Evolutionary conservation across 2,797 vertebrate genomes (phyloP).

Genomic region (Cercopithecus neglectus): DNA sequence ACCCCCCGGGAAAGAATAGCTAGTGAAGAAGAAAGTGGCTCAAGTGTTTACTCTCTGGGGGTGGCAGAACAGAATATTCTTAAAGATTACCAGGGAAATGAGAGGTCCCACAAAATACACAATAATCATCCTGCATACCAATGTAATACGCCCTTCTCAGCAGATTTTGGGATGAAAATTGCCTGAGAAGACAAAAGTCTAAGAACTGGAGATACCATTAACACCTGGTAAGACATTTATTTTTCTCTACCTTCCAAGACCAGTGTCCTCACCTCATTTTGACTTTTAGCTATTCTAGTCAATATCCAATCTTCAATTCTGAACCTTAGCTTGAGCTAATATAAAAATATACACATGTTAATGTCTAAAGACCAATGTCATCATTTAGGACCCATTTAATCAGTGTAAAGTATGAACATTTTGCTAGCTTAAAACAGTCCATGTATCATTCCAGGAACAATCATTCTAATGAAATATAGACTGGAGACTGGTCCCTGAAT

Average conservation of each 20-base stretch:
- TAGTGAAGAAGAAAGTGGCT: not conserved
- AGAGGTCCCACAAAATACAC: not conserved
- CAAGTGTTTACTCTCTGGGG: not conserved
- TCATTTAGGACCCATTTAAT: slow-evolving; percentile 8
- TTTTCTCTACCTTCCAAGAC: not conserved
- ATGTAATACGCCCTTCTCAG: not conserved
- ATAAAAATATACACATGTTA: slow-evolving; percentile 22
- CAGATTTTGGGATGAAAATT: not conserved
- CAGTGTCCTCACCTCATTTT: not conserved
- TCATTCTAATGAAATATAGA: not conserved
- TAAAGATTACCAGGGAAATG: not conserved
- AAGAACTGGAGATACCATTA: not conserved
- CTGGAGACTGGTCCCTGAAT: slow-evolving; percentile 20
- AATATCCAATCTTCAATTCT: not conserved
- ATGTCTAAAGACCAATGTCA: not conserved
- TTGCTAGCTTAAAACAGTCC: slow-evolving; percentile 27
- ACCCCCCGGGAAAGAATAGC: not conserved
- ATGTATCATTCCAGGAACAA: slow-evolving; percentile 31
- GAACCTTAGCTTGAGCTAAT: slow-evolving; percentile 13
- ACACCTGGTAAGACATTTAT: not conserved
- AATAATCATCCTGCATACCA: not conserved
- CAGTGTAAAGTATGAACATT: slow-evolving; percentile 12
- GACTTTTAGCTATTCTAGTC: slow-evolving; percentile 38
- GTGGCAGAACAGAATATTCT: not conserved
- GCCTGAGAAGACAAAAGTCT: not conserved